Base-by-base conservation (phyloP, 2,888 invertebrate species). In the Adelognathus sp. region DNA sequence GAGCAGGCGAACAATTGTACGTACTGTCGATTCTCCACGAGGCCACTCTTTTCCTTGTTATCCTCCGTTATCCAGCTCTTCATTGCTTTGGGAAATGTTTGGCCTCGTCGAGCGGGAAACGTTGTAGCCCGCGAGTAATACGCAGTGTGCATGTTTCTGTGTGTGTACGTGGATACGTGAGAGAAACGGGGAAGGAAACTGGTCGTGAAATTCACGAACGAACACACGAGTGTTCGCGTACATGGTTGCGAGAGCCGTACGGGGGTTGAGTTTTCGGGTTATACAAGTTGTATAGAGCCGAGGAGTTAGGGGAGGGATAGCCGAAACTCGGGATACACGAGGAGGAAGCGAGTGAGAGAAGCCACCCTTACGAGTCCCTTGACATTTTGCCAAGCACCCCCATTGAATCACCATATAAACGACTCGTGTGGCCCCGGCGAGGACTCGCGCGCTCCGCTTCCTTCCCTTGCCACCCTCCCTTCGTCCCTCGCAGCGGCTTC, bases 381-480 rank as follows among this genome's bases (percentile, higher is more conserved):
- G 88, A 89, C 87, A 87, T 89, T 88, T 86, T 87, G 88, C 88
- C 88, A 88, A 88, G 85, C 88, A 84, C 85, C 86, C 85, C 87
- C 86, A 85, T 87, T 81, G 87, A 88, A 88, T 89, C 88, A 88
- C 88, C 88, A 88, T 88, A 88, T 88, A 88, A 88, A 88, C 88
- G 88, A 88, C 87, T 87, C 83, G 82, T n/a, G n/a, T 81, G 84
- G 83, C 83, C 83, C 85, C 76, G 75, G 29, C 50, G 63, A 39
- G 69, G 67, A 74, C 70, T 54, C 63, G 27, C 46, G 56, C 29
- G 29, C 29, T 63, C 39, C 21, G 21, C 39, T 1, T 60, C 21
- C 61, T 58, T 36, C 44, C 63, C 27, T 50, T n/a, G n/a, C n/a
- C 63, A 18, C 46, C 46, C 29, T 24, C 29, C 64, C 39, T 14